A percentile compares a stretch with the other conserved stretches of the same genome.
phyloP scores from a whole-genome alignment of 2,113 vertebrate species.

The Paralichthys olivaceus region DNA sequence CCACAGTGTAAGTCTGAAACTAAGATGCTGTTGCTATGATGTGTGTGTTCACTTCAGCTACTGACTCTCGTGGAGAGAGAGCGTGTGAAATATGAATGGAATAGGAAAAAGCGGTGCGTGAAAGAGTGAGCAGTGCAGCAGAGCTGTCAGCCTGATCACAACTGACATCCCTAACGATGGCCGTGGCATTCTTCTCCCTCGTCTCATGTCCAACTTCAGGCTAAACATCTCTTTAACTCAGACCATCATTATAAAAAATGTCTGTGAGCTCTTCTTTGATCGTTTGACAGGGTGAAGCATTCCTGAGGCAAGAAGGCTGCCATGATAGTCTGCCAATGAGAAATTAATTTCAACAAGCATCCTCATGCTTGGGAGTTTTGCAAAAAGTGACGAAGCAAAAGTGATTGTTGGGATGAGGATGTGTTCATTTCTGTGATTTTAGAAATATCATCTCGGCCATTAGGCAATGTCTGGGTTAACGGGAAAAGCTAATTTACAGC shows the following conservation, averaged over 20 bases:
- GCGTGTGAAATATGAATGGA: conserved; percentile 47
- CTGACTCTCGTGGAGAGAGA: not conserved
- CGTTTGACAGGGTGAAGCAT: not conserved
- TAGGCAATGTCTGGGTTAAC: conserved; percentile 7
- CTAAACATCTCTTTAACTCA: conserved; percentile 2
- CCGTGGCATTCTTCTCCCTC: conserved; percentile 15
- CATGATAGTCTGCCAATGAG: conserved; percentile 3
- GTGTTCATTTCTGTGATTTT: conserved; percentile 53
- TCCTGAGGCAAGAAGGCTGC: not conserved
- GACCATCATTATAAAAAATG: conserved; percentile 5
- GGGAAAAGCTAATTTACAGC: conserved; percentile 48
- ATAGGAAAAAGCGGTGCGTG: conserved; percentile 29
- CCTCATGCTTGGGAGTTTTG: conserved; percentile 10
- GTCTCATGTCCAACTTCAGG: not conserved
- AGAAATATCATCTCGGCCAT: conserved; percentile 62
- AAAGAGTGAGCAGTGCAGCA: conserved; percentile 23
- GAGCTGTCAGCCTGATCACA: conserved; percentile 42
- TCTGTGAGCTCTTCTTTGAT: not conserved
- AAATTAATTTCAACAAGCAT: not conserved
- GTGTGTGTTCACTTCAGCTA: conserved; percentile 4
- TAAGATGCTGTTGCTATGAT: conserved; percentile 1
- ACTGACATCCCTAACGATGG: conserved; percentile 23
- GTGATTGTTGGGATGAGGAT: conserved; percentile 33
- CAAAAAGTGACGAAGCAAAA: conserved; percentile 36
- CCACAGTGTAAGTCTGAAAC: not conserved